Evolutionary conservation across 2,113 vertebrate species (phyloP), one percentile per base, ranked within the genome.

Genomic region (Hymenochirus boettgeri): DNA sequence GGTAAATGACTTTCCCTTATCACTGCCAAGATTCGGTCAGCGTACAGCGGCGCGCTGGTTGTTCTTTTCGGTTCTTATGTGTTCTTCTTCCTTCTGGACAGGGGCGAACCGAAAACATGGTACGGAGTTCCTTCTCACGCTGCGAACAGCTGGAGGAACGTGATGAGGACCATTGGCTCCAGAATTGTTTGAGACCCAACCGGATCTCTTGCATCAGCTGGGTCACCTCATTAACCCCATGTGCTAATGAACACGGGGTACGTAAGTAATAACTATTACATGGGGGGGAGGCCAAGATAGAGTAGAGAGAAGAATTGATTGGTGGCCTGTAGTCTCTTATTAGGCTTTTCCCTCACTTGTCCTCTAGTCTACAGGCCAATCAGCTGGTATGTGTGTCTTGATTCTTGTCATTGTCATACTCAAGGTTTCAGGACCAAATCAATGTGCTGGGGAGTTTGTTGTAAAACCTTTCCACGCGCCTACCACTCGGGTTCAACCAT

Each of bases 401-500:
- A 13, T 42, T 62, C 75, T 7, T 39, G 7, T 70, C 74, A 45
- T 23, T 26, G 19, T 64, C n/a, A n/a, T n/a, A n/a, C n/a, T 19
- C 5, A 82, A 98, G 96, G 95, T 99, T 39, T 90, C 85, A 88
- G 96, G 78, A 98, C 96, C 71, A 98, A n/a, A 99, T 84, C 96
- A 99, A 75, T 98, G 96, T 73, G 96, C 96, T 26, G 96, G 96
- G 1, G 96, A 98, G 77, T 99, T 99, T 80, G 95, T 99, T 56
- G 93, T 99, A n/a, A n/a, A 74, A 99, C 96, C 1, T 98, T 98
- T 72, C 96, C 96, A 58, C 88, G 96, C 75, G 96, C 96, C 33
- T 99, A 99, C 76, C 96, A 99, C 77, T 98, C 96, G 96, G 96
- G 74, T 99, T 99, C 84, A 99, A 99, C 81, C 96, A 99, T 83